Evolutionary conservation across 1,140 invertebrate species (phyloP).

Genomic region (Hycleus phaleratus): DNA sequence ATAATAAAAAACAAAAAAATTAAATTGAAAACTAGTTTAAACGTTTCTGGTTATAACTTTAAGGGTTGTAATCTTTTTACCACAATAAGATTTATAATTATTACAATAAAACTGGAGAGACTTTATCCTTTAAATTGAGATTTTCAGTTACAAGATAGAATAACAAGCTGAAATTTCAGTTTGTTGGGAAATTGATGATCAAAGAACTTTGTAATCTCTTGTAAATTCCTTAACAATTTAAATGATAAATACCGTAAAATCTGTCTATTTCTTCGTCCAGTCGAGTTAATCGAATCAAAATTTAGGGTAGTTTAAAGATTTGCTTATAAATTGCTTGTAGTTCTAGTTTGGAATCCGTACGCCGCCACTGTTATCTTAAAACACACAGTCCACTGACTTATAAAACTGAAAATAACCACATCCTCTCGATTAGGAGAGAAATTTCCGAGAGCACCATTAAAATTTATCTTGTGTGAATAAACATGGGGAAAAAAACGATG

Average conservation of each 20-base stretch:
- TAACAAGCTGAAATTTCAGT: too few relatives aligned
- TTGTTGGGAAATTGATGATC: too few relatives aligned
- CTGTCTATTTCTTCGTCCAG: too few relatives aligned
- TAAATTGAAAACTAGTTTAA: not conserved
- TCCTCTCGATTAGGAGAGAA: constrained; percentile 16
- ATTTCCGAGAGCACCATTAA: constrained; percentile 12
- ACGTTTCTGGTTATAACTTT: not conserved
- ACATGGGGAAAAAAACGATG: too few relatives aligned
- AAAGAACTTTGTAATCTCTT: too few relatives aligned
- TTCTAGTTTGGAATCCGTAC: not conserved
- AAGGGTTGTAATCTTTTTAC: constrained; percentile 3
- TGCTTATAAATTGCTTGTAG: too few relatives aligned
- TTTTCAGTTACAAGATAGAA: not conserved
- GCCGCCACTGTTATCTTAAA: constrained; percentile 15
- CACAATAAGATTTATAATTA: constrained; percentile 2
- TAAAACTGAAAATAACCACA: constrained; percentile 22
- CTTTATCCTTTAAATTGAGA: not conserved
- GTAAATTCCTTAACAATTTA: too few relatives aligned
- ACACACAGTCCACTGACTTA: constrained; percentile 22
- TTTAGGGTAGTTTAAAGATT: too few relatives aligned
- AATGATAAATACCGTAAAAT: too few relatives aligned
- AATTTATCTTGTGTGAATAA: not conserved
- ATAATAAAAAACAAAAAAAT: not conserved
- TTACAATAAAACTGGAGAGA: constrained; percentile 1
- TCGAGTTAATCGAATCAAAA: too few relatives aligned